Conservation (phyloP, 2,113 vertebrate species). For the Podarcis raffonei region DNA sequence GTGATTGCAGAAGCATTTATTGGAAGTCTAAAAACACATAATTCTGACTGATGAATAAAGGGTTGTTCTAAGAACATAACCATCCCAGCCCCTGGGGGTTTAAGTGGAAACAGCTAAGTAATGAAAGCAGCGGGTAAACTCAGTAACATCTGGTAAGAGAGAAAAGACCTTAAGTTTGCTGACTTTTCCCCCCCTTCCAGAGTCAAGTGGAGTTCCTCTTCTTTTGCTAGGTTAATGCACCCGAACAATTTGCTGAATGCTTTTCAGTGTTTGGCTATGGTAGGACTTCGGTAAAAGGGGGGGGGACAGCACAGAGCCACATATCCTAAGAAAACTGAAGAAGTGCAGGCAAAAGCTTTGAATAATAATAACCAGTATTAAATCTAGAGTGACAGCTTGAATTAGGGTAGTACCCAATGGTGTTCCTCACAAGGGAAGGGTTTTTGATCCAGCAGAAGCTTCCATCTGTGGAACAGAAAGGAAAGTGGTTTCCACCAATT, state of each 20-base stretch:
- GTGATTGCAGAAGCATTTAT: conserved; percentile 10
- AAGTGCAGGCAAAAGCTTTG: background rate
- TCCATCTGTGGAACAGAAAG: too few species aligned
- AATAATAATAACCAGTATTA: too few species aligned
- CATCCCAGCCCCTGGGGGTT: conserved; percentile 36
- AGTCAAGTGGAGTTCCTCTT: conserved; percentile 29
- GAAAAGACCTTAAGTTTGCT: conserved; percentile 26
- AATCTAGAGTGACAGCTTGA: too few species aligned
- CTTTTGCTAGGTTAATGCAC: fast-evolving
- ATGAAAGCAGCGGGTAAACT: conserved; percentile 30
- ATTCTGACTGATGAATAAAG: conserved; percentile 31
- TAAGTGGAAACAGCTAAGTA: conserved; percentile 31
- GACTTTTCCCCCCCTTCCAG: background rate
- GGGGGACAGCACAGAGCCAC: too few species aligned
- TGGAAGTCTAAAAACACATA: conserved; percentile 36
- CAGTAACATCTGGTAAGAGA: conserved; percentile 44
- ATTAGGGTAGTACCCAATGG: too few species aligned
- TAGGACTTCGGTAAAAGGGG: background rate
- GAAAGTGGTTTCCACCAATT: too few species aligned
- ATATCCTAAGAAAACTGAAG: background rate
- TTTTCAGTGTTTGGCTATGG: background rate
- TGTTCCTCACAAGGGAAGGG: too few species aligned
- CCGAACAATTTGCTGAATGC: background rate
- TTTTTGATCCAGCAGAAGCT: too few species aligned
- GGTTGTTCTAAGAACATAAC: conserved; percentile 35